phyloP scores from a whole-genome alignment of 2,888 invertebrate species.

The Dynastes hyllus region DNA sequence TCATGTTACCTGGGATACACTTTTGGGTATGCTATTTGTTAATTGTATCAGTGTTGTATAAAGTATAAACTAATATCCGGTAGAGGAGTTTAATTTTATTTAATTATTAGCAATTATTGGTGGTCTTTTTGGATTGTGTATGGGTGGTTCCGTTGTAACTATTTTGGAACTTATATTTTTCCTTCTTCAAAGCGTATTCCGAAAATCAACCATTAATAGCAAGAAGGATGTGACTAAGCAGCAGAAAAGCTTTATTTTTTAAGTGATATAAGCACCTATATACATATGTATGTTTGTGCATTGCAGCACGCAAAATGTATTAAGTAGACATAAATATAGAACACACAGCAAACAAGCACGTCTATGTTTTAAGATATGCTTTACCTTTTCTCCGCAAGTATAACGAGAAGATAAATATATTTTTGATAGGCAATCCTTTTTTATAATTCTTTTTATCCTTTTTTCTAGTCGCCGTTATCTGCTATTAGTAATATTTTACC shows the following conservation, averaged over 20 bases:
- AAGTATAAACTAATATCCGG: not conserved
- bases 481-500: too few species aligned
- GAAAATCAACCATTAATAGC: not conserved
- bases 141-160: slow-evolving; percentile 78
- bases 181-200: slow-evolving; percentile 13
- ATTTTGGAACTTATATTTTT: slow-evolving; percentile 73
- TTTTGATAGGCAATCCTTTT: too few species aligned
- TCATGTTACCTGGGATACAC: slow-evolving; percentile 50
- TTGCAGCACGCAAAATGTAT: too few species aligned
- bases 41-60: too few species aligned
- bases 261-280: not conserved
- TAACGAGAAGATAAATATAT: too few species aligned
- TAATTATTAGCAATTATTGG: slow-evolving; percentile 75
- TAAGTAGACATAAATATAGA: too few species aligned
- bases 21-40: slow-evolving; percentile 29
- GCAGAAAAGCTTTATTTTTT: not conserved
- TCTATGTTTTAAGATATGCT: too few species aligned
- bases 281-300: too few species aligned
- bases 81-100: not conserved
- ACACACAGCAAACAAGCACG: too few species aligned
- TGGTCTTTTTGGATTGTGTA: slow-evolving; percentile 77
- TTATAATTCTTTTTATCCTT: too few species aligned
- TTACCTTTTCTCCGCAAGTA: too few species aligned
- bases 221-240: not conserved
- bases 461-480: too few species aligned